Base-by-base conservation (phyloP, 2,797 vertebrate genomes). In the Hephaestus fuliginosus region DNA sequence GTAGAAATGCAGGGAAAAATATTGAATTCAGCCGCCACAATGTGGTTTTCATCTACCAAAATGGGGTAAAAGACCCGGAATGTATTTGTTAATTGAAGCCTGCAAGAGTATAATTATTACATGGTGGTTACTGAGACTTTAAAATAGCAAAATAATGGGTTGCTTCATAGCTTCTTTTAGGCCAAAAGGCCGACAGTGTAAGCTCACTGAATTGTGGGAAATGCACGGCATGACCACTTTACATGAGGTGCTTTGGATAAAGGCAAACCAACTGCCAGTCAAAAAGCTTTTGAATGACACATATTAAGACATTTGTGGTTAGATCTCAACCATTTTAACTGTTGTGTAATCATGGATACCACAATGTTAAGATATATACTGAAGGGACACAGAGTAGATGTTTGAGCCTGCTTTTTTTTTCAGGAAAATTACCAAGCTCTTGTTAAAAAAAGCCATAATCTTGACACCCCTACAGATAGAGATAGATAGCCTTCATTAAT, bases 121-220 rank as follows among this genome's bases (percentile, higher is more conserved):
- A 81, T 53, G 22, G 81, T 51, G 87, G 78, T 83, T 65, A 28
- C 60, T 51, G 44, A 66, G 74, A 67, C 72, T 82, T 85, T 83
- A 70, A 78, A 87, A 81, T 43, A 44, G 58, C 57, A 57, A 76
- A 86, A 72, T 85, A 67, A 85, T 78, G 72, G 79, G 1, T 15
- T 46, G 7, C 13, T 74, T 70, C 49, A 74, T 77, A 41, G 74
- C 49, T 68, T 64, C 30, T 61, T 20, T 69, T 22, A 58, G 48
- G 72, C 62, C 66, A 48, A 75, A 65, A 33, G 76, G 66, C 48
- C 12, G 0, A 22, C 44, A 69, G 22, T 39, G n/a, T 60, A 33
- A 62, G 39, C 52, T 63, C 57, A 44, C 1, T 78, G 67, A 78
- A 76, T 79, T 84, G 71, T 87, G 80, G 74, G 83, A 85, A 88